Conservation (phyloP, 2,888 invertebrate genomes). For the Pollenia labialis region DNA sequence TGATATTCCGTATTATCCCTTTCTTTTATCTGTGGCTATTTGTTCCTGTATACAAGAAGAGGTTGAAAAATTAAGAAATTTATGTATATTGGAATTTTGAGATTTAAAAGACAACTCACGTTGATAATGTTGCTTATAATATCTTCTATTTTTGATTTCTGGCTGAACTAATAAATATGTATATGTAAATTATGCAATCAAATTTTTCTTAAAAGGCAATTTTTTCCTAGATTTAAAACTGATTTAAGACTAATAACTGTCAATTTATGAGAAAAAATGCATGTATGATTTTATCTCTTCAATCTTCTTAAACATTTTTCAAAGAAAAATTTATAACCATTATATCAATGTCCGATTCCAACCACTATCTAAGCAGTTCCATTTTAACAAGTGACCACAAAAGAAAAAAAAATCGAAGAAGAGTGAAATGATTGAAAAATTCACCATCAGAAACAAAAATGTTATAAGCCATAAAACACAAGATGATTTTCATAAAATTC, state of each 20-base stretch:
- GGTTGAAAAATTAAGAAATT: slow-evolving; percentile 55
- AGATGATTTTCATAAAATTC: slow-evolving; percentile 13
- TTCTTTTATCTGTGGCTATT: neutral
- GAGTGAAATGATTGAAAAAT: neutral
- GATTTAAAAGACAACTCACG: slow-evolving; percentile 38
- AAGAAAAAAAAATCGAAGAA: neutral
- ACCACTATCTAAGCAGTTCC: slow-evolving; percentile 13
- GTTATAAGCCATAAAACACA: slow-evolving; percentile 2
- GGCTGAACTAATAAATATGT: no score
- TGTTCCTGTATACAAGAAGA: slow-evolving; percentile 3
- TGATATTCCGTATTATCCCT: neutral
- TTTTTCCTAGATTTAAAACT: no score
- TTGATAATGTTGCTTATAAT: neutral
- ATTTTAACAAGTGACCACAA: slow-evolving; percentile 30
- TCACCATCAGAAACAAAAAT: neutral
- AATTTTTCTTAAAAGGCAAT: no score
- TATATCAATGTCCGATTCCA: neutral
- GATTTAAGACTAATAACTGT: no score
- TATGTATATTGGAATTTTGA: slow-evolving; percentile 28
- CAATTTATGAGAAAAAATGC: no score
- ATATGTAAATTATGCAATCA: no score
- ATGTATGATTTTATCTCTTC: no score
- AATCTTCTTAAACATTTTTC: neutral
- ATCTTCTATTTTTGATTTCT: neutral
- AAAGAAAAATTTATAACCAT: slow-evolving; percentile 4